These are phyloP conservation scores for Sebastes flavidus DNA, from an alignment of 2,797 vertebrate species.

Conservation along the genomic window DNA sequence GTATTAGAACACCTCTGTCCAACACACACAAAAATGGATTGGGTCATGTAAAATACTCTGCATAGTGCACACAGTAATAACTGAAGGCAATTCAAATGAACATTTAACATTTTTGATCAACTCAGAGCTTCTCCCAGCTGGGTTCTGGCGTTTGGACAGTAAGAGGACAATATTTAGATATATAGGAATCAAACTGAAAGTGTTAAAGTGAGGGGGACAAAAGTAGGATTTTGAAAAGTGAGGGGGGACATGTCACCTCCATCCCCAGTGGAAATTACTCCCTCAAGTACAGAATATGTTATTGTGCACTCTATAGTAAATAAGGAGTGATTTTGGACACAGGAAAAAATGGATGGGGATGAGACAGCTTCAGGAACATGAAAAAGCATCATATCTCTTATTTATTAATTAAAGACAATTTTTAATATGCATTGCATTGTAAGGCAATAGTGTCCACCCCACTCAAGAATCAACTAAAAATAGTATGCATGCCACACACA, in stretches of 20 bases:
- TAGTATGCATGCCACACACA: not conserved
- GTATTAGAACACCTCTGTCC: not conserved
- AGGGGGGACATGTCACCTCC: not conserved
- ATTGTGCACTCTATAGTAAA: not conserved
- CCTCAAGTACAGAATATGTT: not conserved
- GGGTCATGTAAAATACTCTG: not conserved
- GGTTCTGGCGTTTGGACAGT: not conserved
- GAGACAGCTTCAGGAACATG: not conserved
- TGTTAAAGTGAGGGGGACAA: not conserved
- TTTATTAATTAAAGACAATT: not conserved
- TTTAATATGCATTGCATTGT: not conserved
- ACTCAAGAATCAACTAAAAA: not conserved
- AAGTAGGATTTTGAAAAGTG: not conserved
- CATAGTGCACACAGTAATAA: not conserved
- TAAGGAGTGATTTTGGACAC: not conserved
- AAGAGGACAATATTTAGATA: not conserved
- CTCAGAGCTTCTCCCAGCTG: not conserved
- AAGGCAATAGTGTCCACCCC: not conserved
- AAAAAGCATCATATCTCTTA: not conserved
- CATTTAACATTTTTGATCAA: not conserved
- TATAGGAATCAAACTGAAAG: not conserved
- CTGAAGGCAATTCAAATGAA: not conserved
- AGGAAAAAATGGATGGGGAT: not conserved
- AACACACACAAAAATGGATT: not conserved
- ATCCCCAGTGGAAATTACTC: not conserved